A percentile compares a stretch with the other conserved stretches of the same genome.
Conservation (phyloP, 2,113 vertebrate species). For the Carassius carassius region DNA sequence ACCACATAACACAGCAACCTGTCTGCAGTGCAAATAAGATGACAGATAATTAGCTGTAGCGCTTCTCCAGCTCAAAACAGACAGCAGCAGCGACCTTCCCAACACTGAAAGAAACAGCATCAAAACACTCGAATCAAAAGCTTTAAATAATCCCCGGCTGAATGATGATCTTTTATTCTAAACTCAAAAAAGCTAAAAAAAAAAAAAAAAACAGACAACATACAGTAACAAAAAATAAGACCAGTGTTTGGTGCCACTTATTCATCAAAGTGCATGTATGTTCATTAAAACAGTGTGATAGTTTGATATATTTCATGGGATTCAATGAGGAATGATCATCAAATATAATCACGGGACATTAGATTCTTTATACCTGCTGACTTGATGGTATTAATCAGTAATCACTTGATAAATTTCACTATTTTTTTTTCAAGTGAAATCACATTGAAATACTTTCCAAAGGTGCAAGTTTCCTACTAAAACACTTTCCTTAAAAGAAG, state of each 20-base stretch:
- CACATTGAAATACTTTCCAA: not conserved
- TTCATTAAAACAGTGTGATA: not conserved
- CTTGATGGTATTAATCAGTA: not conserved
- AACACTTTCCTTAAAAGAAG: not conserved
- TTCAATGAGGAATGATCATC: not conserved
- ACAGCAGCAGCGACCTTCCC: conserved; percentile 31
- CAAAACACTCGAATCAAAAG: conserved; percentile 71
- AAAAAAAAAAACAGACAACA: conserved; percentile 72
- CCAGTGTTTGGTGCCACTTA: not conserved
- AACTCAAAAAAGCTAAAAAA: conserved; percentile 20
- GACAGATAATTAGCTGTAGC: conserved; percentile 34
- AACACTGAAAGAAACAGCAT: conserved; percentile 36
- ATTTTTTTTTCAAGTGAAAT: not conserved
- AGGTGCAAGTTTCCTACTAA: not conserved
- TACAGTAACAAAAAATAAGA: conserved; percentile 65
- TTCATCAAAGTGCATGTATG: conserved; percentile 9
- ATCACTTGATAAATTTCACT: not conserved
- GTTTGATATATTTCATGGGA: not conserved
- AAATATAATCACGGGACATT: not conserved
- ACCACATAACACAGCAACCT: conserved; percentile 36
- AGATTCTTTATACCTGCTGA: not conserved
- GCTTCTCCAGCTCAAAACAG: conserved; percentile 28
- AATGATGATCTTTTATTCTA: conserved; percentile 13
- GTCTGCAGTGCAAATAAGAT: conserved; percentile 40
- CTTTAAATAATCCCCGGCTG: conserved; percentile 60